A percentile compares a stretch with the other conserved stretches of the same genome.
These are phyloP conservation scores for Anoplolepis gracilipes DNA, from an alignment of 1,140 invertebrate genomes.

Conservation along the genomic window DNA sequence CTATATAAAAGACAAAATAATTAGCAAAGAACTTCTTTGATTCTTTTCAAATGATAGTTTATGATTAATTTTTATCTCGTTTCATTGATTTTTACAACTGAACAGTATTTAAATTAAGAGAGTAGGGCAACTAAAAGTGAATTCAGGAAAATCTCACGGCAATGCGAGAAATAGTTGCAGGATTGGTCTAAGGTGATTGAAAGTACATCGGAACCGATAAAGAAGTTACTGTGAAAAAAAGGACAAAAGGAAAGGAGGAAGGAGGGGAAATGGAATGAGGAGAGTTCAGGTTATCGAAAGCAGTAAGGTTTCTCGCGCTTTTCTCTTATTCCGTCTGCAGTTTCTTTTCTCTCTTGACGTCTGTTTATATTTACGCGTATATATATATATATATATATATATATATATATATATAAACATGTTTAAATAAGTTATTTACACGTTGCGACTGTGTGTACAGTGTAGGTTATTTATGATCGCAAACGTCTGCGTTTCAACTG, in stretches of 20 bases:
- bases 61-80: not conserved
- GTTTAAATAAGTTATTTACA: constrained; percentile 48
- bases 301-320: constrained; percentile 49
- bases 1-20: not conserved
- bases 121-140: constrained; percentile 54
- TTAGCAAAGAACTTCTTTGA: not conserved
- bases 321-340: constrained; percentile 37
- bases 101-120: constrained; percentile 74
- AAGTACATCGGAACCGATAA: constrained; percentile 13
- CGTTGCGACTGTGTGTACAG: constrained; percentile 12
- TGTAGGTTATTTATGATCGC: constrained; percentile 50
- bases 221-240: not conserved
- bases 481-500: constrained; percentile 27
- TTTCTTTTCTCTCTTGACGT: constrained; percentile 45
- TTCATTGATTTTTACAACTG: constrained; percentile 66
- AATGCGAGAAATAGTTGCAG: constrained; percentile 67
- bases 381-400: not conserved
- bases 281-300: constrained; percentile 46
- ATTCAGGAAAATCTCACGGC: constrained; percentile 61
- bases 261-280: not conserved
- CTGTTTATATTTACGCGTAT: not conserved
- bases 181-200: constrained; percentile 57
- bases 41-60: not conserved
- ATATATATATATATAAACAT: not conserved
- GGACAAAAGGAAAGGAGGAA: not conserved